These are phyloP conservation scores for Eupithecia subumbrata DNA, from an alignment of 2,888 invertebrate species.

Conservation along the genomic window DNA sequence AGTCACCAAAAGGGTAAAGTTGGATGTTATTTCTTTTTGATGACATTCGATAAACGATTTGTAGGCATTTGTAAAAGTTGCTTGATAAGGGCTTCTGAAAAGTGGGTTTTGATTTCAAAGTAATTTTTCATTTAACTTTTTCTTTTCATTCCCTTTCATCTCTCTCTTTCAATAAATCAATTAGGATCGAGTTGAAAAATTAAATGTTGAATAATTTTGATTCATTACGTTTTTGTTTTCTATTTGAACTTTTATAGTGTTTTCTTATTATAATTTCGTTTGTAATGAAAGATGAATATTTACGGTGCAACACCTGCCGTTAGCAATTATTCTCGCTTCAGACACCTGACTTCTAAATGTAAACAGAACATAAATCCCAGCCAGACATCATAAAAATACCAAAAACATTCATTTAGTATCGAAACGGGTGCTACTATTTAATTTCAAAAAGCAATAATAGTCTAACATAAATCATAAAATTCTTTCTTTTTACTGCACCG, in stretches of 20 bases:
- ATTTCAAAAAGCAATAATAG: conserved; percentile 68
- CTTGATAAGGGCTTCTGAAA: conserved; percentile 53
- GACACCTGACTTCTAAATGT: conserved; percentile 43
- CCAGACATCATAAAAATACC: conserved; percentile 48
- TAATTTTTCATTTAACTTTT: conserved; percentile 54
- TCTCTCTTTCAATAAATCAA: conserved; percentile 45
- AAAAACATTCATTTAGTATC: conserved; percentile 55
- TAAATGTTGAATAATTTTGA: conserved; percentile 14
- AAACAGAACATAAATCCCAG: conserved; percentile 45
- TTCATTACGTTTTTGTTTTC: conserved; percentile 29
- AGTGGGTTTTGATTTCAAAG: conserved; percentile 65
- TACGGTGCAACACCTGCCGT: conserved; percentile 39
- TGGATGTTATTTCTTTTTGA: conserved; percentile 78
- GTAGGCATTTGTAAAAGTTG: conserved; percentile 45
- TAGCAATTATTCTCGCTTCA: conserved; percentile 30
- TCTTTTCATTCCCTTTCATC: conserved; percentile 40
- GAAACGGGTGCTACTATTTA: conserved; percentile 62
- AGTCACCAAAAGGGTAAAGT: conserved; percentile 70
- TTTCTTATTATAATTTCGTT: conserved; percentile 24
- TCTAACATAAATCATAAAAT: conserved; percentile 72
- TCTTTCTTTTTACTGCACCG: conserved; percentile 70
- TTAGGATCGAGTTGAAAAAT: conserved; percentile 28
- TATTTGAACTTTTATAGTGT: conserved; percentile 26
- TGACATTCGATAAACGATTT: conserved; percentile 80
- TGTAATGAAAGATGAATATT: conserved; percentile 34